These are phyloP conservation scores for Platalea minor DNA, from an alignment of 2,797 vertebrate species.

Conservation along the genomic window DNA sequence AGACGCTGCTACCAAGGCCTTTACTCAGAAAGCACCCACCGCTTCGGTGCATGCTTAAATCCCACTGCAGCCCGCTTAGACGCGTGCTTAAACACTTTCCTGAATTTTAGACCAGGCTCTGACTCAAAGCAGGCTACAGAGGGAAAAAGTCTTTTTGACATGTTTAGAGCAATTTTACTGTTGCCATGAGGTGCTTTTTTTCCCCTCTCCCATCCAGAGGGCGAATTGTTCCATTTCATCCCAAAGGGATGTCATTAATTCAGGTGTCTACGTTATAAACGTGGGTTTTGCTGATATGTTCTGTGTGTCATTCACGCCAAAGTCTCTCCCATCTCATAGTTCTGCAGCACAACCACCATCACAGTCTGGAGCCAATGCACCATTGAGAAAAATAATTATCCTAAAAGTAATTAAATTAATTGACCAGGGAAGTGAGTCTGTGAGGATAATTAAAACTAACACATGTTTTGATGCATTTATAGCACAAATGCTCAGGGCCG, in stretches of 20 bases:
- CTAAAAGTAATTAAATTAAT: conserved; percentile 69
- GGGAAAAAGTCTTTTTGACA: neutral
- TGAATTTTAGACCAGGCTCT: neutral
- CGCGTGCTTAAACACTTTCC: accelerated
- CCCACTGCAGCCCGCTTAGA: neutral
- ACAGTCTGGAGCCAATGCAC: conserved; percentile 15
- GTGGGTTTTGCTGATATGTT: neutral
- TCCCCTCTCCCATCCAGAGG: neutral
- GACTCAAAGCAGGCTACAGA: neutral
- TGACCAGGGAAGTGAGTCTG: conserved; percentile 60
- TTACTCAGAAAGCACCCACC: accelerated
- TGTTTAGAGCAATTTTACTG: neutral
- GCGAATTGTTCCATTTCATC: neutral
- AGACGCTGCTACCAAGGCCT: accelerated
- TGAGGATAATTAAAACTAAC: conserved; percentile 38
- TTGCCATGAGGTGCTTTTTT: neutral
- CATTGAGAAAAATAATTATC: conserved; percentile 64
- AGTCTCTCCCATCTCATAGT: neutral
- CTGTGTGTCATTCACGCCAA: neutral
- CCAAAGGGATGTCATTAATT: conserved; percentile 23
- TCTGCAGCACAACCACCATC: neutral
- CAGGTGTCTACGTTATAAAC: conserved; percentile 12
- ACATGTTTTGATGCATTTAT: conserved; percentile 43
- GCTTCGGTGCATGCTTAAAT: neutral
- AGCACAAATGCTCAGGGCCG: neutral